Evolutionary conservation across 92 coral and sea anemone species (phyloP).

Genomic region (Siderastrea siderea): DNA sequence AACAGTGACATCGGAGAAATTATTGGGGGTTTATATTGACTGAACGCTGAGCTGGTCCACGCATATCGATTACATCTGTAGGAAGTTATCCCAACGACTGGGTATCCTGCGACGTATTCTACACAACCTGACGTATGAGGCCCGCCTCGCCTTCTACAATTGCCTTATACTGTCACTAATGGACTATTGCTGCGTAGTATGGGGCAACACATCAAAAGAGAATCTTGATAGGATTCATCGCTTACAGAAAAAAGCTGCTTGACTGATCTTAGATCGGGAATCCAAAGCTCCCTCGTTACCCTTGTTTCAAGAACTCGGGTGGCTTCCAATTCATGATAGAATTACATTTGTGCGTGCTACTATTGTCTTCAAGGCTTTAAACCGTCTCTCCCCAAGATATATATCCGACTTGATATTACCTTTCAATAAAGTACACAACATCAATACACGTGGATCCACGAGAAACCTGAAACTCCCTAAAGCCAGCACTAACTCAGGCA

Average conservation of each 20-base stretch:
- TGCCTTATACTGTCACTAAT: background rate
- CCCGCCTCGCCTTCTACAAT: background rate
- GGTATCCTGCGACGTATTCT: background rate
- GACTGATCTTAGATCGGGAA: constrained; percentile 18
- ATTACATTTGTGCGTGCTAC: constrained; percentile 1
- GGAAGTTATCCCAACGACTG: background rate
- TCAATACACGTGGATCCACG: background rate
- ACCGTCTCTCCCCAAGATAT: background rate
- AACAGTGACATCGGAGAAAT: background rate
- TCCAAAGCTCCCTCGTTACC: constrained; percentile 22
- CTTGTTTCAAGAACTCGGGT: background rate
- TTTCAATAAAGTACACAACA: background rate
- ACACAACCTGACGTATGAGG: background rate
- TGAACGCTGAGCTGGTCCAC: too few species aligned
- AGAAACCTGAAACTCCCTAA: constrained; percentile 2
- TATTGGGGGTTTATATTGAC: too few species aligned
- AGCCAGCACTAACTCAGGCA: too few species aligned
- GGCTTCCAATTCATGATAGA: constrained; percentile 18
- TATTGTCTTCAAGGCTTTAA: background rate
- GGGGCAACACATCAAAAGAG: background rate
- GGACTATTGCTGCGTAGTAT: background rate
- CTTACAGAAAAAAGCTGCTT: background rate
- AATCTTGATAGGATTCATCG: background rate
- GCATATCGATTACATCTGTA: too few species aligned
- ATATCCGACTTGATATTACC: background rate